Base-by-base conservation (phyloP, 2,888 invertebrate species). In the Sesia bembeciformis region DNA sequence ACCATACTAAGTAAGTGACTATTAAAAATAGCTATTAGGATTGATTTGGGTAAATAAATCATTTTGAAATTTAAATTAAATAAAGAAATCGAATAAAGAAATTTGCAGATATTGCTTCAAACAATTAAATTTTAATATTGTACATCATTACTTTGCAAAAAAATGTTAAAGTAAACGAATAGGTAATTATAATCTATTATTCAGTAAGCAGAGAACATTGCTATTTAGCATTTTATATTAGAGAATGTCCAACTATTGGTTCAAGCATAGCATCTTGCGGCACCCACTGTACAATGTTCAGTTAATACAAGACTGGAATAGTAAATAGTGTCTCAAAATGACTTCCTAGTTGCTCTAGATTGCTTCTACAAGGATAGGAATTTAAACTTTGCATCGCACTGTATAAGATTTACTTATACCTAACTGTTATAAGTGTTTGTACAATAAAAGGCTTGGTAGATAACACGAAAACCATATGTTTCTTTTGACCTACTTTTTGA, bases 251-350 rank as follows among this genome's bases (percentile, higher is more conserved):
- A 46, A 46, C 46, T 60, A 62, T 53, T 62, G 58, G 64, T 51
- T 49, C 61, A 49, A 65, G 59, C 56, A 55, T 52, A 51, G 55
- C 54, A 56, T 67, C 68, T 61, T 67, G 68, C 55, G 65, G 68
- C 57, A 66, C 65, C 56, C 67, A 61, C 52, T 55, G 57, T 57
- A 49, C 59, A 58, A 60, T 60, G 52, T 56, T 56, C 57, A 57
- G 57, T 61, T 60, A 63, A 64, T 63, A 68, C 67, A 62, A 66
- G 65, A 63, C 64, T 52, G 58, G 67, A 67, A 68, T 70, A 62
- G 58, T 57, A 64, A 65, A 63, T 57, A 60, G 57, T 58, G 60
- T 63, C 61, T 64, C 61, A 61, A 61, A 66, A 62, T 65, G 58
- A 51, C 53, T 58, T 55, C 46, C 43, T 52, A 51, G 40, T 46